Evolutionary conservation across 1,140 invertebrate genomes (phyloP).

Genomic region (Nephila pilipes): DNA sequence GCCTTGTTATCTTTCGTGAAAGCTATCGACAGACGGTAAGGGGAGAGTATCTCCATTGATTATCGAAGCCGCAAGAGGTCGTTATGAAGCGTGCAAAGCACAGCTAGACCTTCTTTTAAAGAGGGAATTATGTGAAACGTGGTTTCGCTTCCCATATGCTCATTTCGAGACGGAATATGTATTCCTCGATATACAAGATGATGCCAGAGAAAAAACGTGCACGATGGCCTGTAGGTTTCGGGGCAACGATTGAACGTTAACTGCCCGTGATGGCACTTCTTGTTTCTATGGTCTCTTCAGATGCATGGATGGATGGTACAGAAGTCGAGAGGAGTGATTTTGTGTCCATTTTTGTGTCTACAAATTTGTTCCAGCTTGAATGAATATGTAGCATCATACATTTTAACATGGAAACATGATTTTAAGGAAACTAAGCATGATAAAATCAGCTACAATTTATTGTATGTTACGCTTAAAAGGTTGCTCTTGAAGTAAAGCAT

Average conservation of each 20-base stretch:
- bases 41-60: slow-evolving; percentile 26
- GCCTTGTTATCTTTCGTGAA: slow-evolving; percentile 19
- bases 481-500: no score
- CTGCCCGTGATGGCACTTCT: neutral
- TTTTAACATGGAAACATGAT: no score
- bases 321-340: no score
- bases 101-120: neutral
- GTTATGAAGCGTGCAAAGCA: neutral
- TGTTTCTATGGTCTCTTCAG: neutral
- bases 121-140: slow-evolving; percentile 9
- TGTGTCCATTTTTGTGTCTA: no score
- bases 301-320: no score
- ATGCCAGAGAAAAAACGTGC: neutral
- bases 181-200: neutral
- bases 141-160: neutral
- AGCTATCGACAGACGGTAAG: slow-evolving; percentile 24
- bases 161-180: slow-evolving; percentile 1
- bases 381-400: no score
- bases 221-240: neutral
- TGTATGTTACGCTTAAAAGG: no score
- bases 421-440: no score
- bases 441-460: no score
- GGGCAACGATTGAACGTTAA: neutral
- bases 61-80: slow-evolving; percentile 36
- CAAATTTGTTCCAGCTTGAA: no score